Evolutionary conservation across 2,797 vertebrate genomes (phyloP).

Genomic region (Limosa lapponica): DNA sequence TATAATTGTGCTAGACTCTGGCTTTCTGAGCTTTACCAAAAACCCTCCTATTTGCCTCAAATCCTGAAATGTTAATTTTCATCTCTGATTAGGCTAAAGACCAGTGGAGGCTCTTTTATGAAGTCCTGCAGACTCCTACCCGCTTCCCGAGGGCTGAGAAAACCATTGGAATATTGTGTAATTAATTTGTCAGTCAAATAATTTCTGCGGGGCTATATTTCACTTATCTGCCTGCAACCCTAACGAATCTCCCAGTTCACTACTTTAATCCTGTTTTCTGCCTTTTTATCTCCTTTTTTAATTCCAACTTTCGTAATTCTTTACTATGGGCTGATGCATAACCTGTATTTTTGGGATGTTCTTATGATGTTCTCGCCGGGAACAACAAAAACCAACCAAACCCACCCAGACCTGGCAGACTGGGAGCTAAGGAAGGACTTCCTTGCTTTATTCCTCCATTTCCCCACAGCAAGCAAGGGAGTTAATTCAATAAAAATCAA

Average conservation of each 20-base stretch:
- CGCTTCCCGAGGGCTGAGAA: constrained; percentile 16
- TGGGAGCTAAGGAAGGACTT: not conserved
- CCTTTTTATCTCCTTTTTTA: not conserved
- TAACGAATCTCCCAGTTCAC: constrained; percentile 14
- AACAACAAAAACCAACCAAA: not conserved
- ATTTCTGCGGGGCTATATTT: constrained; percentile 51
- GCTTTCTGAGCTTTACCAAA: not conserved
- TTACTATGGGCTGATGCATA: not conserved
- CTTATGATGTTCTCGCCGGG: not conserved
- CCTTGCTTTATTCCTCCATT: not conserved
- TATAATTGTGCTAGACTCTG: not conserved
- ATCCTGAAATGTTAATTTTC: not conserved
- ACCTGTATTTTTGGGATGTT: not conserved
- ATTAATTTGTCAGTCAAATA: constrained; percentile 60
- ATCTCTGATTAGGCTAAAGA: constrained; percentile 6
- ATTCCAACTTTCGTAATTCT: not conserved
- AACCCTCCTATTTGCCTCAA: not conserved
- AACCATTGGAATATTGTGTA: constrained; percentile 22
- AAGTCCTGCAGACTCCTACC: constrained; percentile 28
- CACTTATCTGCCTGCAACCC: constrained; percentile 5
- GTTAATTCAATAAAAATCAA: not conserved
- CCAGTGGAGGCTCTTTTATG: constrained; percentile 21
- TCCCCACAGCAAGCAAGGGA: not conserved
- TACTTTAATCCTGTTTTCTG: constrained; percentile 1
- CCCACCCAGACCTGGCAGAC: too few relatives aligned